Conservation (phyloP, 2,113 vertebrate species). For the Gracilinanus agilis region DNA sequence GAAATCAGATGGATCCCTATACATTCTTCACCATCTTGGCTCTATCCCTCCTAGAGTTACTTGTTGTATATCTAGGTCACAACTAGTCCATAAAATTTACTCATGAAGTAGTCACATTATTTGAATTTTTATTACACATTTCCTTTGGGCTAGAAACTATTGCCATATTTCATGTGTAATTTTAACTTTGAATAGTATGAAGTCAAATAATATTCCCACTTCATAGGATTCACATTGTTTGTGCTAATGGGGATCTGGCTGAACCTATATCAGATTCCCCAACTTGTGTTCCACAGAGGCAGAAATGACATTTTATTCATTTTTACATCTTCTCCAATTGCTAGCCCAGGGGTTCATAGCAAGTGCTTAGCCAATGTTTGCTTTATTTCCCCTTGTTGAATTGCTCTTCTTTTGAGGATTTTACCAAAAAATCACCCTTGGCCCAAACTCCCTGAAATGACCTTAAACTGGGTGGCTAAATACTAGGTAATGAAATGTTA, state of each 20-base stretch:
- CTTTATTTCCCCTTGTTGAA: background rate
- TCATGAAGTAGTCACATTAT: background rate
- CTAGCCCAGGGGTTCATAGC: background rate
- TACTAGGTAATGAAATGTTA: background rate
- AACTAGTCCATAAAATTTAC: background rate
- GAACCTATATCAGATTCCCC: background rate
- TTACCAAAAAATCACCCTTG: background rate
- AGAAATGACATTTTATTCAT: background rate
- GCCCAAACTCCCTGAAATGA: conserved; percentile 1
- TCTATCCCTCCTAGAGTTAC: background rate
- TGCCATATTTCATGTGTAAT: background rate
- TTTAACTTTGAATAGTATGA: background rate
- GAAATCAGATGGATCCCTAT: too few relatives aligned
- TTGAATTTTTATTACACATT: background rate
- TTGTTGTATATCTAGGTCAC: background rate
- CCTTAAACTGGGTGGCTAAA: accelerated
- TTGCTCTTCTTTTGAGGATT: background rate
- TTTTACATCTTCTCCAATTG: background rate
- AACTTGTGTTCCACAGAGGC: background rate
- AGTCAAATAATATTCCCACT: background rate
- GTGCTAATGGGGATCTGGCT: background rate
- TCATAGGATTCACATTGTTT: background rate
- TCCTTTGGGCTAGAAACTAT: background rate
- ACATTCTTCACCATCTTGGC: too few relatives aligned
- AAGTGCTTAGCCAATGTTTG: background rate